Evolutionary conservation across 2,888 invertebrate genomes (phyloP).

Genomic region (Eupithecia insigniata): DNA sequence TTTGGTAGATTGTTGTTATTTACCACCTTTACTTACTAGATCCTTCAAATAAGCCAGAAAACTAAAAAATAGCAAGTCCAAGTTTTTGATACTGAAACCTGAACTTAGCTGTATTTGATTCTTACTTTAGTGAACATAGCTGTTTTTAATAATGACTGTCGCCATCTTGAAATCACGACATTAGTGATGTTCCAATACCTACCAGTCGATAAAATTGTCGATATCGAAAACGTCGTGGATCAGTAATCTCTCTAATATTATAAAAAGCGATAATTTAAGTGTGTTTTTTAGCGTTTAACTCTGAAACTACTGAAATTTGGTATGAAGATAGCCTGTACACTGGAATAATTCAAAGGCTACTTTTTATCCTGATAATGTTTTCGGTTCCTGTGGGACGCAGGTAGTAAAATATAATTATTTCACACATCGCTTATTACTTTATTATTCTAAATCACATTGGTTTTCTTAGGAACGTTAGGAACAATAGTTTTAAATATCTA

Average conservation of each 20-base stretch:
- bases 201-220: not conserved
- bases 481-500: too few relatives aligned
- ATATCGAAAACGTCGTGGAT: too few relatives aligned
- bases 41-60: not conserved
- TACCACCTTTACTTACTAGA: conserved; percentile 4
- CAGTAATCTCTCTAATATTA: too few relatives aligned
- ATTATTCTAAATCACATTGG: conserved; percentile 3
- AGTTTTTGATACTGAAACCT: conserved; percentile 1
- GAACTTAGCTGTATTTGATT: conserved; percentile 10
- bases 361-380: too few relatives aligned
- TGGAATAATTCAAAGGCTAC: too few relatives aligned
- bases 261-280: too few relatives aligned
- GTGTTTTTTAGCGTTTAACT: too few relatives aligned
- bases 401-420: conserved; percentile 5
- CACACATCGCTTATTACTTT: conserved; percentile 7
- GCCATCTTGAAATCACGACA: conserved; percentile 9
- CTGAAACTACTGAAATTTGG: too few relatives aligned
- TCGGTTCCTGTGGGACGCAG: not conserved
- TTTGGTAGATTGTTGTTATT: not conserved
- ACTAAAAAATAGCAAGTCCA: not conserved
- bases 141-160: conserved; percentile 13
- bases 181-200: conserved; percentile 10
- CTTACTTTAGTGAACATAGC: conserved; percentile 1
- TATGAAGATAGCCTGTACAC: too few relatives aligned
- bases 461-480: too few relatives aligned